Conservation (phyloP, 2,113 vertebrate species). For the Amphiprion percula region DNA sequence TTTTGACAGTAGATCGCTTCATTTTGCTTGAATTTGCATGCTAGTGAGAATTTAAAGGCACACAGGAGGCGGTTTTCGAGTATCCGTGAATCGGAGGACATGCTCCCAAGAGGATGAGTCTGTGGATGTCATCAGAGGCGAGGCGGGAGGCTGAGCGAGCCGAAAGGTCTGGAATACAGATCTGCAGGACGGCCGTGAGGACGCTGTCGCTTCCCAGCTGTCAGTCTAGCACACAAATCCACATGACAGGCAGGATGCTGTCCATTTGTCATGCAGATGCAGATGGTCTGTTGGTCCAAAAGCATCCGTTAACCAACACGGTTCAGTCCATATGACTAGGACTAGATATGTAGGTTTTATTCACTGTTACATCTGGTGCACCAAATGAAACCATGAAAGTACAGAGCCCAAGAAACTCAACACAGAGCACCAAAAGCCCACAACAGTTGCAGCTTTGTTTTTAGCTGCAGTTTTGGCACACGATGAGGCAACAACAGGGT, state of each 20-base stretch:
- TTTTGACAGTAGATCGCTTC: background rate
- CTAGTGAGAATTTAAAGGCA: constrained; percentile 44
- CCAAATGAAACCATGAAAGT: no score
- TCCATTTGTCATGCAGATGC: constrained; percentile 49
- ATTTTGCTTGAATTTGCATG: constrained; percentile 22
- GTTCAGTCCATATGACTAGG: background rate
- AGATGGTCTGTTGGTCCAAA: constrained; percentile 16
- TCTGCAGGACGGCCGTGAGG: constrained; percentile 51
- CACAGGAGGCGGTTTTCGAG: constrained; percentile 46
- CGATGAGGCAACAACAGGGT: no score
- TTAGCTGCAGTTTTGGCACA: no score
- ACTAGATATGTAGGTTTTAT: background rate
- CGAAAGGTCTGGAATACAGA: constrained; percentile 77
- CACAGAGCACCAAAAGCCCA: no score
- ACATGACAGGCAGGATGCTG: constrained; percentile 59
- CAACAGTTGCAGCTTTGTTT: no score
- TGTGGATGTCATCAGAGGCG: constrained; percentile 81
- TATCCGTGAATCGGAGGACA: constrained; percentile 55
- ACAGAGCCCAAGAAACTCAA: no score
- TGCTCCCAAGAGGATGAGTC: constrained; percentile 62
- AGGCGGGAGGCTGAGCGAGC: constrained; percentile 50
- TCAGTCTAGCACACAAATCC: constrained; percentile 67
- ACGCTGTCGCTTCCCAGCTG: constrained; percentile 49
- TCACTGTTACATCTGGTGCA: background rate
- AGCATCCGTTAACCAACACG: background rate